phyloP scores from a whole-genome alignment of 35 echinoderm and acorn worm species.

The Ophiothrix spiculata region DNA sequence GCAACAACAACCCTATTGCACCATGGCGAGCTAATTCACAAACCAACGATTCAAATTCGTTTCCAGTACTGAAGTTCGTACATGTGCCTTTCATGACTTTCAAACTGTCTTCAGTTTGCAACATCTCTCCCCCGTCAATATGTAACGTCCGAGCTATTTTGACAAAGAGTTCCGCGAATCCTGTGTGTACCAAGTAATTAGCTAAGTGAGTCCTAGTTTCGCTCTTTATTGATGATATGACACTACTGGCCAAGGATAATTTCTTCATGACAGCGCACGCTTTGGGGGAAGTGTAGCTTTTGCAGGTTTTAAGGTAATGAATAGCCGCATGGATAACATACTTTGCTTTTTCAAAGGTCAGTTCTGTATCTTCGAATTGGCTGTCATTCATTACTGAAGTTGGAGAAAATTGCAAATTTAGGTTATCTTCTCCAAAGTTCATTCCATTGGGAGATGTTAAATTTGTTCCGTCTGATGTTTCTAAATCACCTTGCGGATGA shows the following conservation, averaged over 20 bases:
- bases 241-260: not conserved
- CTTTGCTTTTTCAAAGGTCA: not conserved
- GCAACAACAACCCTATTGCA: not conserved
- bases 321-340: not conserved
- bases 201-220: not conserved
- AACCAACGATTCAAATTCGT: not conserved
- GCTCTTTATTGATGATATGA: not conserved
- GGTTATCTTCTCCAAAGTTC: too few species aligned
- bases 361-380: not conserved
- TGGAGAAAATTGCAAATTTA: too few species aligned
- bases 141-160: not conserved
- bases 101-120: not conserved
- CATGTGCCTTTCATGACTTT: not conserved
- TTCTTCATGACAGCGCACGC: not conserved
- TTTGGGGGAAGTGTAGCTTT: not conserved
- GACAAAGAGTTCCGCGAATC: not conserved
- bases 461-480: not conserved
- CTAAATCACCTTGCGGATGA: not conserved
- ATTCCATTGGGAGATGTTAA: not conserved
- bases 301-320: not conserved
- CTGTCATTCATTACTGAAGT: too few species aligned
- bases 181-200: not conserved
- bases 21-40: not conserved
- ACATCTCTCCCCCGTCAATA: not conserved
- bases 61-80: not conserved